Evolutionary conservation across 2,797 vertebrate genomes (phyloP).

Genomic region (Trachops cirrhosus): DNA sequence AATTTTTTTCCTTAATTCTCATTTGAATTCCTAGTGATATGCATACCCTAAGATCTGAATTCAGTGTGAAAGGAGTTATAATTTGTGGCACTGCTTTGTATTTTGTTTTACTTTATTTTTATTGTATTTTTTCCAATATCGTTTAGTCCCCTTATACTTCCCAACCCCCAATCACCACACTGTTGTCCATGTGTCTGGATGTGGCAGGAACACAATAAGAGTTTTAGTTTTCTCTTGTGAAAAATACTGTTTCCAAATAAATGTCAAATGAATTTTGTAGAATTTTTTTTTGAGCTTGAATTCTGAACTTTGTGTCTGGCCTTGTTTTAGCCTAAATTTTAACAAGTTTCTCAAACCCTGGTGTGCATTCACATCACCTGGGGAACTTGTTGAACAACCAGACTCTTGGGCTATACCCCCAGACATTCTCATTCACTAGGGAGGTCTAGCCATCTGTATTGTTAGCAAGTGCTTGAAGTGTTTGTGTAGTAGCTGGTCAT

Average conservation of each 20-base stretch:
- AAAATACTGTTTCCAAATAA: slow-evolving; percentile 4
- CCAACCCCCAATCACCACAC: not conserved
- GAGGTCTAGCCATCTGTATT: not conserved
- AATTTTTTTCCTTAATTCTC: not conserved
- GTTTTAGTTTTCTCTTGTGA: slow-evolving; percentile 15
- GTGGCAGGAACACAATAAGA: not conserved
- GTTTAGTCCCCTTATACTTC: not conserved
- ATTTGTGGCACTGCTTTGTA: not conserved
- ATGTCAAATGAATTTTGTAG: not conserved
- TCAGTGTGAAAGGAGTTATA: not conserved
- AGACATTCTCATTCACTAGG: not conserved
- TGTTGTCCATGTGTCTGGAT: not conserved
- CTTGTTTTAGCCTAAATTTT: not conserved
- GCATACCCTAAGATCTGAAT: not conserved
- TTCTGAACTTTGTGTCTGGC: not conserved
- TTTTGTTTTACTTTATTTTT: slow-evolving; percentile 46
- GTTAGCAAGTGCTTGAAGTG: not conserved
- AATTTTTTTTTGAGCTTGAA: slow-evolving; percentile 27
- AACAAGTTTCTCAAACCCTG: not conserved
- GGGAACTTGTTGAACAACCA: not conserved
- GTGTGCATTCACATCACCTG: not conserved
- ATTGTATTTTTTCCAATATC: not conserved
- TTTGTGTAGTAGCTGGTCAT: not conserved
- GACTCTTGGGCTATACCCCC: not conserved
- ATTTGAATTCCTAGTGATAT: slow-evolving; percentile 10